Conservation (phyloP, 2,888 invertebrate species). For the Agriopis leucophaearia region DNA sequence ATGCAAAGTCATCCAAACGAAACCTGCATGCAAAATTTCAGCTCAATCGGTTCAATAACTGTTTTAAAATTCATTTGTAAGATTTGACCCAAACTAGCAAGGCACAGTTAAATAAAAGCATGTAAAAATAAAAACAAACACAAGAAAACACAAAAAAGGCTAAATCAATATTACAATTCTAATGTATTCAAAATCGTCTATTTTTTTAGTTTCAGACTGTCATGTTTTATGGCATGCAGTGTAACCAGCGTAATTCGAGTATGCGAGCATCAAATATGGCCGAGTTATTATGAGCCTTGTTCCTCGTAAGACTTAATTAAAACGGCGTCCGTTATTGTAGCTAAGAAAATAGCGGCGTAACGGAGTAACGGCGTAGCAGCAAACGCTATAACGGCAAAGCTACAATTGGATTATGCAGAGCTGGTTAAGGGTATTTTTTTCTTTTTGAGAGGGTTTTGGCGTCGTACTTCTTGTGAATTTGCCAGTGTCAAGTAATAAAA, state of each 20-base stretch:
- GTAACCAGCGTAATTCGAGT: slow-evolving; percentile 56
- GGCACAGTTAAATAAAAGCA: no score
- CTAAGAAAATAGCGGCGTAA: slow-evolving; percentile 27
- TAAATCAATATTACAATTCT: not conserved
- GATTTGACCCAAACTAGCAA: no score
- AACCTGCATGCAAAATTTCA: no score
- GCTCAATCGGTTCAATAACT: no score
- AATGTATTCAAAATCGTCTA: not conserved
- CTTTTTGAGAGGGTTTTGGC: not conserved
- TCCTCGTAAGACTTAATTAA: slow-evolving; percentile 50
- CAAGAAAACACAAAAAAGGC: not conserved
- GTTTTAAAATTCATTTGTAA: no score
- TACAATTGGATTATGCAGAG: slow-evolving; percentile 21
- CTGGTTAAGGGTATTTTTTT: slow-evolving; percentile 32
- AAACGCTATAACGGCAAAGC: slow-evolving; percentile 25
- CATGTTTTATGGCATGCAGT: slow-evolving; percentile 46
- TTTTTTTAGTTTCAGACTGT: slow-evolving; percentile 6
- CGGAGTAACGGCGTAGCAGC: slow-evolving; percentile 21
- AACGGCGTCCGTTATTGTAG: slow-evolving; percentile 31
- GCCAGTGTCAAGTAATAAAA: no score
- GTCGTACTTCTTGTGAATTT: no score
- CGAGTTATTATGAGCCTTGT: slow-evolving; percentile 59
- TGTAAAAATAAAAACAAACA: no score
- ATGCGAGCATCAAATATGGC: slow-evolving; percentile 61
- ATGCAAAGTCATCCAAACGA: no score